phyloP scores from a whole-genome alignment of 2,888 invertebrate species.

The Meiosimyza platycephala region DNA sequence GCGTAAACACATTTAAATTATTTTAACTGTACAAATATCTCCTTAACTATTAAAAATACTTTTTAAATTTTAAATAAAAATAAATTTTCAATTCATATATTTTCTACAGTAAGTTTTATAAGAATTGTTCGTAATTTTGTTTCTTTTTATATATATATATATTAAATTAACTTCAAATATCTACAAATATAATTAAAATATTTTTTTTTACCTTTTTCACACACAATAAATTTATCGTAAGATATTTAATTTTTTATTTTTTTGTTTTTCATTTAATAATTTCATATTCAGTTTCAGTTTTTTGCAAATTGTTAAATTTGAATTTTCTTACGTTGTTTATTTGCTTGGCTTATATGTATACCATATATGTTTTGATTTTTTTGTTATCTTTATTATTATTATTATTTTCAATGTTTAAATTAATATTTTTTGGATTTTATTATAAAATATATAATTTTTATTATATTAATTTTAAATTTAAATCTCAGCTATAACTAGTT shows the following conservation, averaged over 20 bases:
- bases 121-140: constrained; percentile 2
- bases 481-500: constrained; percentile 67
- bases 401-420: constrained; percentile 15
- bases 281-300: background rate
- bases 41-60: constrained; percentile 33
- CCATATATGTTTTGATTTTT: constrained; percentile 9
- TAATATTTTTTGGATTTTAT: constrained; percentile 16
- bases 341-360: constrained; percentile 6
- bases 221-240: constrained; percentile 22
- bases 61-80: constrained; percentile 15
- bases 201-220: constrained; percentile 30
- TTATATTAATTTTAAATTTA: constrained; percentile 31
- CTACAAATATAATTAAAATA: constrained; percentile 36
- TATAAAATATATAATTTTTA: constrained; percentile 39
- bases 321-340: constrained; percentile 34
- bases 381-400: constrained; percentile 18
- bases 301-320: constrained; percentile 29
- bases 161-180: constrained; percentile 26
- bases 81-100: constrained; percentile 34
- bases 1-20: no score
- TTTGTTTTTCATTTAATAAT: no score
- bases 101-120: constrained; percentile 27
- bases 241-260: constrained; percentile 23
- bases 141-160: constrained; percentile 1
- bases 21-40: constrained; percentile 10